Evolutionary conservation across 2,797 vertebrate genomes (phyloP).

Genomic region (Acanthornis magna): DNA sequence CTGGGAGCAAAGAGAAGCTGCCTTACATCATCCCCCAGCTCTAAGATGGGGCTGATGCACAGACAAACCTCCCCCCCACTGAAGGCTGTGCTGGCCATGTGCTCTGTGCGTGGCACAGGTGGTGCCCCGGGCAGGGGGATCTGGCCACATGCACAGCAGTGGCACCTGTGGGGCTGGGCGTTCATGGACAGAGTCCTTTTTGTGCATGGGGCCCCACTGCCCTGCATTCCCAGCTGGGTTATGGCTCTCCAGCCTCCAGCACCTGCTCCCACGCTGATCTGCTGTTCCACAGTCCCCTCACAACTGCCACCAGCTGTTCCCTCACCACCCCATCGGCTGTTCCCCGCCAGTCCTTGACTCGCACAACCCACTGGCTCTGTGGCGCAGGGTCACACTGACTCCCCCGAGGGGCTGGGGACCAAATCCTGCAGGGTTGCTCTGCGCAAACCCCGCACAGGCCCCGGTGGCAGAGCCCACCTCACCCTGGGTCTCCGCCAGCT

Average conservation of each 20-base stretch:
- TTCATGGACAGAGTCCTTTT: neutral
- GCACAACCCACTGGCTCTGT: fast-evolving
- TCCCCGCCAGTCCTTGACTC: fast-evolving
- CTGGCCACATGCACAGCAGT: neutral
- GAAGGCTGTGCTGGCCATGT: neutral
- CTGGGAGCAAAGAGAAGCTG: constrained; percentile 44
- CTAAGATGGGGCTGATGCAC: neutral
- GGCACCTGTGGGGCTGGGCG: neutral
- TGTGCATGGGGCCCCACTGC: neutral
- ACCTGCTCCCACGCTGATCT: neutral
- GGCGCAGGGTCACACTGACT: neutral
- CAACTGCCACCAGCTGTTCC: neutral
- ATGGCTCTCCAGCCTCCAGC: neutral
- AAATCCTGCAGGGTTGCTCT: fast-evolving
- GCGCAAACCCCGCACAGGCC: fast-evolving
- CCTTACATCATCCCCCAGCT: neutral
- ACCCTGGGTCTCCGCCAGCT: constrained; percentile 61
- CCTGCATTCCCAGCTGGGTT: neutral
- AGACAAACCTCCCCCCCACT: neutral
- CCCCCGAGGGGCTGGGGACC: fast-evolving
- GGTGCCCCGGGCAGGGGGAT: fast-evolving
- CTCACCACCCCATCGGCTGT: neutral
- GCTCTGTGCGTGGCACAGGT: neutral
- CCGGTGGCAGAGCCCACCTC: neutral
- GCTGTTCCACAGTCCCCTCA: neutral